Evolutionary conservation across 2,113 vertebrate species (phyloP).

Genomic region (Cepphus grylle): DNA sequence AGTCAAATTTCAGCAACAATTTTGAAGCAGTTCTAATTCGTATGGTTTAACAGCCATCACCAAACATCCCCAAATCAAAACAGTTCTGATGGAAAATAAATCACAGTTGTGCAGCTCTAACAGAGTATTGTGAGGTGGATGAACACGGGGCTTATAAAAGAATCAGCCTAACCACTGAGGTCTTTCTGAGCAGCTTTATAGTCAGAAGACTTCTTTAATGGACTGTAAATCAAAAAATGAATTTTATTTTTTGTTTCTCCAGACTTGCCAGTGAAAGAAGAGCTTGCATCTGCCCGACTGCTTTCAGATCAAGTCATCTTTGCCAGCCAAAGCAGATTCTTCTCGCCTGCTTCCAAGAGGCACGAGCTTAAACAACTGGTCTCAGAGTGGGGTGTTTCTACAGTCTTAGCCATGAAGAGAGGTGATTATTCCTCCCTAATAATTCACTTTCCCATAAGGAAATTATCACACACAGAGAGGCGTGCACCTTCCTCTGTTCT

Average conservation of each 20-base stretch:
- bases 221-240: not conserved
- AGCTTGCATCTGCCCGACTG: not conserved
- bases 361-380: conserved; percentile 9
- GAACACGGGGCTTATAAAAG: not conserved
- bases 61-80: not conserved
- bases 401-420: not conserved
- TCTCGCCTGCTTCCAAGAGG: not conserved
- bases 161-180: not conserved
- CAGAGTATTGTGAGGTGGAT: not conserved
- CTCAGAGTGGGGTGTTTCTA: not conserved
- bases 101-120: not conserved
- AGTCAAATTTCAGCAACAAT: conserved; percentile 14
- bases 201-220: not conserved
- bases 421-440: conserved; percentile 41
- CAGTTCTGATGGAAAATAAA: not conserved
- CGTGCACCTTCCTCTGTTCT: not conserved
- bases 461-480: not conserved
- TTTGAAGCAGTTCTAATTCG: not conserved
- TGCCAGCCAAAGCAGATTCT: conserved; percentile 38
- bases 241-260: not conserved
- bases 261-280: not conserved
- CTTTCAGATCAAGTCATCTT: not conserved
- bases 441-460: not conserved
- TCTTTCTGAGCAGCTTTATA: not conserved
- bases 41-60: not conserved